Evolutionary conservation across 2,113 vertebrate genomes (phyloP).

Genomic region (Eubucco bourcierii): DNA sequence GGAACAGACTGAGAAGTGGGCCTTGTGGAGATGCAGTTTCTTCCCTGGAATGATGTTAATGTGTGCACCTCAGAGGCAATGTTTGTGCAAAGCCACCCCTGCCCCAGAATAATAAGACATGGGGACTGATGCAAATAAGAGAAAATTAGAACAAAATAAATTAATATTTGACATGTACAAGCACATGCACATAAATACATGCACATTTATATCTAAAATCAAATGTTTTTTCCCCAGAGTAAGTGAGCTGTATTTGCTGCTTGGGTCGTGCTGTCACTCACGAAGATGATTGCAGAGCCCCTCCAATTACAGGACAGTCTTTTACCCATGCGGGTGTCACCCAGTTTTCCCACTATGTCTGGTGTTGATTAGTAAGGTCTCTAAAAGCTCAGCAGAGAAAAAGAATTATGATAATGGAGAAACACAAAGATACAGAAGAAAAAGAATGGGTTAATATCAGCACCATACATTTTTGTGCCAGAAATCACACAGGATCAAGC

Average conservation of each 20-base stretch:
- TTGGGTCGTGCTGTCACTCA: slow-evolving; percentile 31
- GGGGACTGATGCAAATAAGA: slow-evolving; percentile 41
- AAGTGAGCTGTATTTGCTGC: slow-evolving; percentile 37
- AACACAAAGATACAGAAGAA: slow-evolving; percentile 36
- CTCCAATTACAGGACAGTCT: slow-evolving; percentile 27
- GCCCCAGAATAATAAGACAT: neutral
- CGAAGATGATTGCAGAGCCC: slow-evolving; percentile 43
- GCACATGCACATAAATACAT: slow-evolving; percentile 67
- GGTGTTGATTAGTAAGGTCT: slow-evolving; percentile 51
- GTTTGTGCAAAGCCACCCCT: neutral
- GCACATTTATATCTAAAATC: slow-evolving; percentile 56
- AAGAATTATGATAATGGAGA: slow-evolving; percentile 32
- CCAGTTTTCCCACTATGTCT: slow-evolving; percentile 5
- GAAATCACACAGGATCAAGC: neutral
- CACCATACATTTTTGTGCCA: neutral
- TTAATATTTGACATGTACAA: slow-evolving; percentile 51
- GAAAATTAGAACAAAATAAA: slow-evolving; percentile 57
- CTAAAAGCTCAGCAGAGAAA: slow-evolving; percentile 59
- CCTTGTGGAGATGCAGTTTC: neutral
- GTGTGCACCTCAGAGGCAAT: neutral
- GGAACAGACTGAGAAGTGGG: neutral
- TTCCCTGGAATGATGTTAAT: neutral
- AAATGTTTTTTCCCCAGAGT: slow-evolving; percentile 66
- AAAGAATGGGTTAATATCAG: neutral
- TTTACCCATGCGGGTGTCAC: neutral